These are phyloP conservation scores for Okamejei kenojei DNA, from an alignment of 2,797 vertebrate genomes.

Conservation along the genomic window DNA sequence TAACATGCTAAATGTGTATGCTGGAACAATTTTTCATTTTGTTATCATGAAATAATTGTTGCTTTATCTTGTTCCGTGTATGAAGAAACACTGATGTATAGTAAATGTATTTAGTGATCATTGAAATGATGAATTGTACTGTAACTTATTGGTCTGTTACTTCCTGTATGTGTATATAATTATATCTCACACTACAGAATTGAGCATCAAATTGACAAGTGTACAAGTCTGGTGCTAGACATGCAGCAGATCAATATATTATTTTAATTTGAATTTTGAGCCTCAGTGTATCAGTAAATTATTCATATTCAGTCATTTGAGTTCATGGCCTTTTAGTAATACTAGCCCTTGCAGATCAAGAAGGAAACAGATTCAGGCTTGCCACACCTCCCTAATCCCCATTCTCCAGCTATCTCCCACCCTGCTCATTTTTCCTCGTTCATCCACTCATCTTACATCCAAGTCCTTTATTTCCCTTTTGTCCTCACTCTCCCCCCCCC, in stretches of 20 bases:
- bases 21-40: background rate
- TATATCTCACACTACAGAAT: background rate
- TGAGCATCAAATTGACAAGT: background rate
- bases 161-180: slow-evolving; percentile 2
- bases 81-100: background rate
- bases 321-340: background rate
- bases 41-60: background rate
- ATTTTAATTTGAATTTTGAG: background rate
- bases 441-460: too few species aligned
- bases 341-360: background rate
- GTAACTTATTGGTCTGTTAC: background rate
- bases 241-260: background rate
- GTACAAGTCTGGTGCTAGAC: background rate
- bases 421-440: too few species aligned
- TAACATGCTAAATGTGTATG: background rate
- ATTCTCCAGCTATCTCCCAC: too few species aligned
- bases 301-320: background rate
- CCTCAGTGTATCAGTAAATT: background rate
- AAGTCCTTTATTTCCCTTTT: too few species aligned
- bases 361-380: background rate
- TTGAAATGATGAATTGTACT: background rate
- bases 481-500: too few species aligned
- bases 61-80: background rate
- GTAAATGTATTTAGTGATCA: background rate
- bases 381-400: too few species aligned